A percentile compares a stretch with the other conserved stretches of the same genome.
Evolutionary conservation across 2,113 vertebrate genomes (phyloP).

Genomic region (Pleuronectes platessa): DNA sequence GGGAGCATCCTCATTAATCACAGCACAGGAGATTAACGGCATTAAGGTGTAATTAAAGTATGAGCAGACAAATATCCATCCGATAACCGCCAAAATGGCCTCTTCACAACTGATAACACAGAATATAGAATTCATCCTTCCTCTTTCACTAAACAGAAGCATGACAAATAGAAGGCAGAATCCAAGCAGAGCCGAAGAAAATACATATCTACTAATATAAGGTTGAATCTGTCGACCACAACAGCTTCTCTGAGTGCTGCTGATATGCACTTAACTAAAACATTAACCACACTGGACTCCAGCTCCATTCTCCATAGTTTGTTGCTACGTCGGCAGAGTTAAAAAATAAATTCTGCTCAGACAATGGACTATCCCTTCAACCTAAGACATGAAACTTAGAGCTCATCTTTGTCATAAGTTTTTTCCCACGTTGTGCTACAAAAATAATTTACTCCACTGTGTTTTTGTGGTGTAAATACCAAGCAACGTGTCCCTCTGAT

Average conservation of each 20-base stretch:
- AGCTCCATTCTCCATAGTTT: conserved; percentile 2
- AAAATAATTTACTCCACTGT: not conserved
- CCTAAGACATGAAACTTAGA: conserved; percentile 2
- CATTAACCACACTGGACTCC: conserved; percentile 14
- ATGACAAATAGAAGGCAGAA: conserved; percentile 28
- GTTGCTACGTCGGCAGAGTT: not conserved
- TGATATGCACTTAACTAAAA: conserved; percentile 9
- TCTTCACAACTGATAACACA: conserved; percentile 43
- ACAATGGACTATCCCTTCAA: not conserved
- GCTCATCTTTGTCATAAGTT: not conserved
- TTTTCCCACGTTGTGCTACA: not conserved
- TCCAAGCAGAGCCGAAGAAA: conserved; percentile 8
- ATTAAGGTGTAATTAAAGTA: conserved; percentile 64
- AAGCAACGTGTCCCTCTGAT: not conserved
- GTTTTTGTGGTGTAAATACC: conserved; percentile 19
- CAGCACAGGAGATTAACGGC: conserved; percentile 38
- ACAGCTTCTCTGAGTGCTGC: not conserved
- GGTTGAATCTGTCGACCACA: conserved; percentile 16
- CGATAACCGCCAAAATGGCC: conserved; percentile 60
- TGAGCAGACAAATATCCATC: conserved; percentile 67
- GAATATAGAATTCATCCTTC: conserved; percentile 2
- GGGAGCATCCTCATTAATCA: conserved; percentile 57
- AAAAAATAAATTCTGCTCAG: no score
- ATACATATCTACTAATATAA: conserved; percentile 28
- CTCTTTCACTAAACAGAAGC: conserved; percentile 20